These are phyloP conservation scores for Eudasyphora cyanicolor DNA, from an alignment of 2,888 invertebrate genomes.

Conservation along the genomic window DNA sequence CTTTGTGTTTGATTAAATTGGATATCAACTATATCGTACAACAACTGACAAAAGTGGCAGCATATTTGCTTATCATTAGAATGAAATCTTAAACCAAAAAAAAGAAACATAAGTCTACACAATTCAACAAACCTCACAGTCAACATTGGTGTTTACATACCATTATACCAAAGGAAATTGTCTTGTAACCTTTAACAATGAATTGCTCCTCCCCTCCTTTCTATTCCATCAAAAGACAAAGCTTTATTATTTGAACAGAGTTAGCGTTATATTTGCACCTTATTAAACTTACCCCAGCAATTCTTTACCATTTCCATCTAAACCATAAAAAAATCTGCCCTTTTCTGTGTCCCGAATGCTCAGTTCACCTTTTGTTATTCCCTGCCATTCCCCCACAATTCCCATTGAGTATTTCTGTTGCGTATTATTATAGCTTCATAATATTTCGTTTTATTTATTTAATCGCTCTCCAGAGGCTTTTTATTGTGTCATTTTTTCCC, in stretches of 20 bases:
- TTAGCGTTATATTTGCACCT: slow-evolving; percentile 60
- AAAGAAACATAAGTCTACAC: not conserved
- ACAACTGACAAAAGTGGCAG: no score
- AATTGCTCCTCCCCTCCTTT: not conserved
- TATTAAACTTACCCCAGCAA: slow-evolving; percentile 44
- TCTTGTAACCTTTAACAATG: not conserved
- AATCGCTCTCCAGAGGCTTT: slow-evolving; percentile 60
- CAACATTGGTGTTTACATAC: slow-evolving; percentile 22
- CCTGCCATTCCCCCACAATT: not conserved
- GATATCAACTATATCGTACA: no score
- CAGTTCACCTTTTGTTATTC: not conserved
- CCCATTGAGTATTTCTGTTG: slow-evolving; percentile 4
- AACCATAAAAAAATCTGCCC: not conserved
- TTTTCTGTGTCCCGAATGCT: not conserved
- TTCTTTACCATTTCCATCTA: not conserved
- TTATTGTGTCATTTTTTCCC: slow-evolving; percentile 56
- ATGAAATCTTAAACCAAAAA: not conserved
- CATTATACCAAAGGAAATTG: slow-evolving; percentile 24
- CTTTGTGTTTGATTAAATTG: no score
- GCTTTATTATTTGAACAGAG: slow-evolving; percentile 37
- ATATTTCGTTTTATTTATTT: slow-evolving; percentile 60
- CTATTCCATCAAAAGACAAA: slow-evolving; percentile 9
- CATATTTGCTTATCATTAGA: slow-evolving; percentile 44
- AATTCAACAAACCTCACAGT: not conserved
- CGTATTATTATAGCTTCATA: slow-evolving; percentile 55